These are phyloP conservation scores for Anhinga rufa DNA, from an alignment of 2,113 vertebrate genomes.

Conservation along the genomic window DNA sequence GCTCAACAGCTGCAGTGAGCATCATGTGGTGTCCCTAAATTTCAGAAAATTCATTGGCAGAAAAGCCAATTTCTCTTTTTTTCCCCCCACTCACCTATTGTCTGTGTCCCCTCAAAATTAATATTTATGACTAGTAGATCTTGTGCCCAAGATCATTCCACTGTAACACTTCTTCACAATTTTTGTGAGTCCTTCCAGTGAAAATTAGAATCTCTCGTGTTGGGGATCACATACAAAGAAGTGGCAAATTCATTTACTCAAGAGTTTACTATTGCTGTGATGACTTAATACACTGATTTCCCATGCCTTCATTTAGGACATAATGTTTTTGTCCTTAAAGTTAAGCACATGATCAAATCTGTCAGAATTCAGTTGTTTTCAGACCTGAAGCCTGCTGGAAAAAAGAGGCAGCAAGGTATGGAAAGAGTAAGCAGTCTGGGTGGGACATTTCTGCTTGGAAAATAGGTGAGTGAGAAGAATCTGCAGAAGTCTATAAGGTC, in stretches of 20 bases:
- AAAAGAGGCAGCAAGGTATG: neutral
- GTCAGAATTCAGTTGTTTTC: neutral
- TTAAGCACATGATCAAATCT: neutral
- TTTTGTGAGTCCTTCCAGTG: neutral
- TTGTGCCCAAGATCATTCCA: neutral
- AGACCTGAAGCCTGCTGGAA: neutral
- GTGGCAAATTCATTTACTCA: neutral
- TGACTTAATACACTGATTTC: neutral
- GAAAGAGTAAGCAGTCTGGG: neutral
- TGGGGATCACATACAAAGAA: neutral
- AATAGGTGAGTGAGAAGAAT: neutral
- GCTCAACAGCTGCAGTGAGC: neutral
- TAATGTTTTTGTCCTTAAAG: neutral
- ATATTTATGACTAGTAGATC: neutral
- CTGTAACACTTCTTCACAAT: neutral
- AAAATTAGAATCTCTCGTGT: neutral
- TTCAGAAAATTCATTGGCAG: neutral
- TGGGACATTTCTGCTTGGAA: neutral
- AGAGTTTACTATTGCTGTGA: neutral
- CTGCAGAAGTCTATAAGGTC: neutral
- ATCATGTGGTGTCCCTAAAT: neutral
- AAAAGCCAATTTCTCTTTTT: neutral
- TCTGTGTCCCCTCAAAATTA: neutral
- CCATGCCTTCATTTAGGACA: neutral
- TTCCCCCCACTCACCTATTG: neutral